Evolutionary conservation across 2,797 vertebrate genomes (phyloP), one percentile per base, ranked within the genome.

Genomic region (Anniella stebbinsi): DNA sequence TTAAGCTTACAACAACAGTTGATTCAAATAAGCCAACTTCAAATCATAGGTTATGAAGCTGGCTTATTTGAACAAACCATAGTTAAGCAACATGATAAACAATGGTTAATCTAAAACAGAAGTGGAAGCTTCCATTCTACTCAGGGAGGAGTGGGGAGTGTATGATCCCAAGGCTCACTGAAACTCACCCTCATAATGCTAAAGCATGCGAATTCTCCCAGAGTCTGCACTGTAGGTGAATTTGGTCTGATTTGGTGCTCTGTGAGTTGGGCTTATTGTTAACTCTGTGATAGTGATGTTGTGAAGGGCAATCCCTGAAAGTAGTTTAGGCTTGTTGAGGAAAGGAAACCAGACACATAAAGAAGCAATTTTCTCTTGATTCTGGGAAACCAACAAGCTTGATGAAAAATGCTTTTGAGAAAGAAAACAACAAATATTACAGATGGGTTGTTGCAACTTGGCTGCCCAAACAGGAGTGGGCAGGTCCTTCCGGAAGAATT

Each of bases 311-410:
- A 87, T 69, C 77, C 78, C 84, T 90, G 85, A 41, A 87, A 1
- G 41, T 83, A 69, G 41, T 95, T 73, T 93, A 33, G 91, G 84
- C 92, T 87, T 30, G 54, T 12, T 21, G 69, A 80, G 75, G 48
- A 54, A 89, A 94, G 97, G 97, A 97, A 97, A 95, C 93, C 91
- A 87, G 76, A 92, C 94, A 91, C 94, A 3, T 96, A 92, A 72
- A 93, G 92, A 93, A 94, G 66, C 33, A 80, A 90, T 94, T 96
- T 95, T 95, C 96, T 95, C 93, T 93, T 85, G 88, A 80, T 94
- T 95, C 95, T 95, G 94, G 94, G 93, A 95, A 95, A 21, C 84
- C 88, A 95, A 92, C 90, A 91, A 33, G 0, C 86, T 94, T 92
- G 89, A 88, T 92, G 90, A 94, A 94, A 95, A 95, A 90, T 3